phyloP scores from a whole-genome alignment of 2,888 invertebrate genomes.

The Anthoptus insignis region DNA sequence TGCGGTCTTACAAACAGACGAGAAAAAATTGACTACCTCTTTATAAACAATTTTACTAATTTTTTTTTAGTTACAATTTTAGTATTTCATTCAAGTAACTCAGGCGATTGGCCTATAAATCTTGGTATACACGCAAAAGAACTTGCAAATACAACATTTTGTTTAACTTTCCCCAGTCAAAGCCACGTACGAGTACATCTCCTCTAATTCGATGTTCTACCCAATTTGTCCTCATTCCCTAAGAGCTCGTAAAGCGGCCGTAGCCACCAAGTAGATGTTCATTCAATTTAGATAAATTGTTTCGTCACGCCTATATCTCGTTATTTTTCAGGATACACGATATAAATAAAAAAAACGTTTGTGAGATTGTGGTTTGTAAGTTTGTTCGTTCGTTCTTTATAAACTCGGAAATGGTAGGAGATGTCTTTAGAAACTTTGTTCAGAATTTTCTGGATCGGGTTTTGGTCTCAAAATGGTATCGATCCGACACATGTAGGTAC shows the following conservation, averaged over 20 bases:
- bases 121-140: background rate
- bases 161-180: conserved; percentile 5
- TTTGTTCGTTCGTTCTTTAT: no score
- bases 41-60: no score
- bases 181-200: conserved; percentile 19
- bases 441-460: no score
- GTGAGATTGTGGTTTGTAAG: no score
- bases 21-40: no score
- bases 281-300: conserved; percentile 33
- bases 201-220: conserved; percentile 31
- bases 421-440: no score
- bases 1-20: no score
- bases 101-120: background rate
- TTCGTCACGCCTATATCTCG: conserved; percentile 19
- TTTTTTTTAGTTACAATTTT: no score
- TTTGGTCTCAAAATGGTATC: no score
- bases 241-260: conserved; percentile 27
- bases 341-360: no score
- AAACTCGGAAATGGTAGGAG: no score
- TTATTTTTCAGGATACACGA: background rate
- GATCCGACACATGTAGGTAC: no score
- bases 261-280: conserved; percentile 20
- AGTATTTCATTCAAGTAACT: background rate
- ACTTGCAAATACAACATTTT: background rate
- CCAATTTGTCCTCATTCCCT: conserved; percentile 29